Base-by-base conservation (phyloP, 37 sponge, comb jelly and placozoan genomes). In the Sycon ciliatum region DNA sequence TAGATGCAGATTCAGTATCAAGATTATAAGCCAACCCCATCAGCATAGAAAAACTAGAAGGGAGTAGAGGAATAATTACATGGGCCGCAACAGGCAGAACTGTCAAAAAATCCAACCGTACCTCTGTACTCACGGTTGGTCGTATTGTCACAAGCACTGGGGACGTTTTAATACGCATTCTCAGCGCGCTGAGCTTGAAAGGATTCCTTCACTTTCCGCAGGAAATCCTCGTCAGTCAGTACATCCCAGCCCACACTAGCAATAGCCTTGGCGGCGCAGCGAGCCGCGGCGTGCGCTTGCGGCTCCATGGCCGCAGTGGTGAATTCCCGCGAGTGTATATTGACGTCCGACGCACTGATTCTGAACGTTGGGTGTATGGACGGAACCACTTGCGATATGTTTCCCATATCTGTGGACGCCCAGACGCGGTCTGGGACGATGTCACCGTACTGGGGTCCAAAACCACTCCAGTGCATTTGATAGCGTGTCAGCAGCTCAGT, bases 401-500 rank as follows among this genome's bases (percentile, higher is more conserved):
- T 86, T 5, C 93, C 90, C 93, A 91, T 91, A 60, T 91, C 93
- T 31, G 93, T 91, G 20, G 93, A 91, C 0, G 76, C 89, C n/a
- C n/a, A n/a, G n/a, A n/a, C 16, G 20, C 18, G 18, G 20, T 49
- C 54, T 49, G 16, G 16, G 16, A 20, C n/a, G n/a, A n/a, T n/a
- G n/a, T n/a, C n/a, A n/a, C n/a, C n/a, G n/a, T n/a, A n/a, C n/a
- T n/a, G n/a, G n/a, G n/a, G n/a, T n/a, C n/a, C n/a, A n/a, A n/a
- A n/a, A n/a, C n/a, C n/a, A n/a, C n/a, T n/a, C n/a, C n/a, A n/a
- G n/a, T n/a, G n/a, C n/a, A n/a, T n/a, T n/a, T n/a, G n/a, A 52
- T 71, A 91, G 39, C 78, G n/a, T 4, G 38, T 53, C 11, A 64
- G 73, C 31, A 91, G 71, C 0, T 29, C 34, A 0, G 27, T 3